Conservation (phyloP, 2,113 vertebrate genomes). For the Shinisaurus crocodilurus region DNA sequence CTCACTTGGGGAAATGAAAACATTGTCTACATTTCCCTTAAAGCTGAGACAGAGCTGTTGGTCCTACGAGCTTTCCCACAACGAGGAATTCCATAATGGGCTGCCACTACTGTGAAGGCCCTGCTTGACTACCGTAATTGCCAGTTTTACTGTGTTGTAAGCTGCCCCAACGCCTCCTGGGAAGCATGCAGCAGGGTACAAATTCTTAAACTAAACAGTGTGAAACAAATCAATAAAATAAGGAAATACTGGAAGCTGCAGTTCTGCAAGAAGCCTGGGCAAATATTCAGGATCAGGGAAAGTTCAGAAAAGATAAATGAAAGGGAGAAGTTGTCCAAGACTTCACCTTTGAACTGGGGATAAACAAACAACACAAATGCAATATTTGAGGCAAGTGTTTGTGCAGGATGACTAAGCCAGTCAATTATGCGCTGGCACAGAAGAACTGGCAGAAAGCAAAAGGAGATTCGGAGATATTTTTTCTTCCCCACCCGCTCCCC, state of each 20-base stretch:
- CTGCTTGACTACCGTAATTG: not conserved
- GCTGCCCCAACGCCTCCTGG: not conserved
- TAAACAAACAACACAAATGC: constrained; percentile 3
- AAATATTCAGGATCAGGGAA: not conserved
- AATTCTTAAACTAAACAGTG: not conserved
- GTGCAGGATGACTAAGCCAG: constrained; percentile 1
- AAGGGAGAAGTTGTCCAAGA: not conserved
- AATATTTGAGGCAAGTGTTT: accelerated
- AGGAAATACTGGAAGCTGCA: not conserved
- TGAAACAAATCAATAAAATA: not conserved
- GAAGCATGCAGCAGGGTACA: not conserved
- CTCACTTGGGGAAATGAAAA: not conserved
- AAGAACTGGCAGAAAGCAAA: not conserved
- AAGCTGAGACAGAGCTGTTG: not conserved
- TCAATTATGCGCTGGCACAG: not conserved
- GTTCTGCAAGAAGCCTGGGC: not conserved
- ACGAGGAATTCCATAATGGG: no score
- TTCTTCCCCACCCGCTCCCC: no score
- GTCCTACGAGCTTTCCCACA: no score
- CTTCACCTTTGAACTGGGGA: not conserved
- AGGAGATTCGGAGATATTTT: not conserved
- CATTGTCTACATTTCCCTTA: not conserved
- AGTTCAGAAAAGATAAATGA: not conserved
- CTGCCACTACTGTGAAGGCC: not conserved
- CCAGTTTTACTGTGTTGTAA: not conserved